A percentile compares a stretch with the other conserved stretches of the same genome.
Evolutionary conservation across 2,797 vertebrate genomes (phyloP).

Genomic region (Enteromius afrohamiltoni): DNA sequence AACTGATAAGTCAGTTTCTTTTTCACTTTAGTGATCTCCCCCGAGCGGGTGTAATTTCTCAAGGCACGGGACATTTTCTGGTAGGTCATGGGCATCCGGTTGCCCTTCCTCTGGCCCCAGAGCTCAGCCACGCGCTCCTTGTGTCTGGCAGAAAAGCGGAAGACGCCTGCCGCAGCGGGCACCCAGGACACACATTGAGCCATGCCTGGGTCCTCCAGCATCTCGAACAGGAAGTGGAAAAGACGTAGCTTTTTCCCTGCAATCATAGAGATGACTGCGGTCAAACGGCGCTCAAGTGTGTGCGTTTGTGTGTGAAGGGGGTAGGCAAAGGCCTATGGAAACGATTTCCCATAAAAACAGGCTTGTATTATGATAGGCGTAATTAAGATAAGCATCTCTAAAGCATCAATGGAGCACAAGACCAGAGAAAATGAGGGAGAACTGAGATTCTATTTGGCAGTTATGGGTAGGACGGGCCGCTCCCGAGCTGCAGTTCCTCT

Average conservation of each 20-base stretch:
- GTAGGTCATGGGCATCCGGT: conserved; percentile 84
- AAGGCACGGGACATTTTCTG: conserved; percentile 86
- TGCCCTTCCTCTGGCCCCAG: conserved; percentile 82
- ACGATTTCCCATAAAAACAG: conserved; percentile 53
- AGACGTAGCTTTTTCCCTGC: conserved; percentile 79
- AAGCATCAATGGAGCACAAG: conserved; percentile 27
- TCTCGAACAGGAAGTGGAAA: conserved; percentile 83
- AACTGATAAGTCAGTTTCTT: conserved; percentile 84
- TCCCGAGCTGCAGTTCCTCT: conserved; percentile 69
- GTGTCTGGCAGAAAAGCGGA: conserved; percentile 80
- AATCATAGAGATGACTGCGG: conserved; percentile 40
- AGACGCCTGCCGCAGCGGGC: conserved; percentile 71
- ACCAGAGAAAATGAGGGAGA: conserved; percentile 52
- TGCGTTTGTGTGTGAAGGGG: not conserved
- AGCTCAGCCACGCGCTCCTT: conserved; percentile 80
- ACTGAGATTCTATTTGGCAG: conserved; percentile 69
- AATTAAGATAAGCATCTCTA: conserved; percentile 52
- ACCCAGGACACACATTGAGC: conserved; percentile 82
- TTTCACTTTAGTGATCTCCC: conserved; percentile 84
- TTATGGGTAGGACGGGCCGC: conserved; percentile 76
- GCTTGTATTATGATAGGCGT: conserved; percentile 40
- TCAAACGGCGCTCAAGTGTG: not conserved
- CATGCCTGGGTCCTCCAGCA: conserved; percentile 81
- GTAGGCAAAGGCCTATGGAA: conserved; percentile 24
- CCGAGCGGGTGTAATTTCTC: conserved; percentile 80